Base-by-base conservation (phyloP, 2,888 invertebrate species). In the Chrysomela aeneicollis region DNA sequence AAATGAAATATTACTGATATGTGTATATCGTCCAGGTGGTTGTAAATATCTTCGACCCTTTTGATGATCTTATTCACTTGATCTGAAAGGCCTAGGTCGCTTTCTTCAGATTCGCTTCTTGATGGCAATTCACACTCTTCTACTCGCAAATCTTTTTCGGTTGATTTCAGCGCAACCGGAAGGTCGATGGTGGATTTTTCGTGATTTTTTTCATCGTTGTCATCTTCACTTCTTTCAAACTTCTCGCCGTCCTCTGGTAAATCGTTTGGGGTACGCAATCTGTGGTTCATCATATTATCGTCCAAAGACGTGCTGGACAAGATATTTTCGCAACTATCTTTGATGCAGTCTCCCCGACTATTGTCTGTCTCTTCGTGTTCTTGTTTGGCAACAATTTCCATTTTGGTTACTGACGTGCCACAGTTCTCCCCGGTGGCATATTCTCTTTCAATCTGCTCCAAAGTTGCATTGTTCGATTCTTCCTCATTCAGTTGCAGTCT, bases 11-110 rank as follows among this genome's bases (percentile, higher is more conserved):
- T 66, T 59, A 66, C 66, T 21, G 59, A 18, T 19, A 37, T 59
- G 51, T 69, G 71, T 35, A 71, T 71, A 21, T 76, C 71, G 46
- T 75, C 73, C 30, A 77, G 61, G 46, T 74, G 72, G 15, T 55
- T 70, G 61, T 77, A 77, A 37, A 77, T 74, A 54, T 68, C 71
- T 59, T 77, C 77, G 19, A 76, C 76, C 30, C 71, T 72, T 51
- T 69, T 69, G 26, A 77, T 75, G 9, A 75, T 76, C 61, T 63
- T 70, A 53, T 73, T 71, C 6, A 76, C 75, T 60, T 76, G 72
- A 4, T 71, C 71, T 5, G 74, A 70, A 46, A 74, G 68, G n/a
- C 61, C 47, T 19, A 51, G n/a, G 21, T 35, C 42, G 17, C 55
- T 62, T 42, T 57, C 57, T 12, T 35, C 26, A 18, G 47, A 53